Evolutionary conservation across 1,140 invertebrate species (phyloP), one percentile per base, ranked within the genome.

Genomic region (Lanistes nyassanus): DNA sequence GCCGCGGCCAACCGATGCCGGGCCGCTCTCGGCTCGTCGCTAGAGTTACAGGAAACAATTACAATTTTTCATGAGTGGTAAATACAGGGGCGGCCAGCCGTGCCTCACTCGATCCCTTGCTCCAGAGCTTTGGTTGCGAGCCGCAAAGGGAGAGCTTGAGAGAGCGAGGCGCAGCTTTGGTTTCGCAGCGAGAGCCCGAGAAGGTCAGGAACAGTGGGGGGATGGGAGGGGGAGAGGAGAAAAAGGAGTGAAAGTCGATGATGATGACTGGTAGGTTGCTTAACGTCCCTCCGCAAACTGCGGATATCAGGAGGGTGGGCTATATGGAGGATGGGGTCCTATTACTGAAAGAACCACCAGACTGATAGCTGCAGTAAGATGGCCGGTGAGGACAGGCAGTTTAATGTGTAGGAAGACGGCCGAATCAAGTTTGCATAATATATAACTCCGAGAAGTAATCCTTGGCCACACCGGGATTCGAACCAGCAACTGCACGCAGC

Each of bases 1-100:
- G 29, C 31, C 31, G 26, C 34, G 55, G 31, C 37, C 70, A 72
- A 34, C 70, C 70, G 55, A 72, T 55, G 5, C 56, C 55, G 55
- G 16, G 34, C 31, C 56, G 26, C 34, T 36, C 34, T 37, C 34
- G 34, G n/a, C 51, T 37, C 6, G n/a, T 34, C 3, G 36, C 70
- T 72, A 53, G 29, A 29, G 16, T 72, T 60, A 26, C 70, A 72
- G 70, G 70, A 72, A 72, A 72, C 70, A 72, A 72, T 72, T 60
- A 72, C 70, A 72, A 72, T 72, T 62, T 72, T 72, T 62, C 70
- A 72, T 72, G 70, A 72, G 56, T 62, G 70, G 70, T 72, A 72
- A 72, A 72, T 72, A 72, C 60, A 58, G 70, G 70, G 55, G 55
- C 29, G 56, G 21, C 70, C 37, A 9, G 21, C 3, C 23, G 34